Conservation (phyloP, 1,140 invertebrate species). For the Spodoptera litura region DNA sequence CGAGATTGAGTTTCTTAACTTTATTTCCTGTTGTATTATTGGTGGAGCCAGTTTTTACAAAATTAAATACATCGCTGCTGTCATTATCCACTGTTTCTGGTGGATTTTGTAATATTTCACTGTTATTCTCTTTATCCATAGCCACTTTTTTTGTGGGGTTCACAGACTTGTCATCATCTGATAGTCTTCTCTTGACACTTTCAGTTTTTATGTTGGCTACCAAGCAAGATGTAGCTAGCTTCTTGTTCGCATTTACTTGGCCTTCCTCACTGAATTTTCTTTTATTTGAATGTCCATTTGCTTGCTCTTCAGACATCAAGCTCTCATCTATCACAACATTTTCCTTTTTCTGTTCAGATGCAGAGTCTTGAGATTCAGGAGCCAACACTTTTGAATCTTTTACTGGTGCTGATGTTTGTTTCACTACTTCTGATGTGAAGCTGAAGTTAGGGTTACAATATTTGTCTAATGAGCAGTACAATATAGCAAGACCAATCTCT, state of each 20-base stretch:
- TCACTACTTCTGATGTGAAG: constrained; percentile 76
- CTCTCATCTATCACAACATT: constrained; percentile 77
- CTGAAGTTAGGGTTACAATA: constrained; percentile 89
- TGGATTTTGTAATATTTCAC: background rate
- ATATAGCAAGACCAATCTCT: constrained; percentile 89
- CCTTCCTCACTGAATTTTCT: constrained; percentile 68
- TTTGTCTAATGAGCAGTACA: constrained; percentile 87
- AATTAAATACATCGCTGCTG: constrained; percentile 72
- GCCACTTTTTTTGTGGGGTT: constrained; percentile 72
- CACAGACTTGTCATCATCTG: constrained; percentile 50
- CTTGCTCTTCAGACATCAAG: constrained; percentile 54
- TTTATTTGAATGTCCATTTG: constrained; percentile 55
- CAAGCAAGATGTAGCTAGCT: constrained; percentile 53
- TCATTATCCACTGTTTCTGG: constrained; percentile 49
- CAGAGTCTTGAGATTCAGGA: constrained; percentile 70
- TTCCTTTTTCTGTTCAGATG: constrained; percentile 55
- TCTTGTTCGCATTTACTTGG: constrained; percentile 60
- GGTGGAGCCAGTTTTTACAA: constrained; percentile 54
- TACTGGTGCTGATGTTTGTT: constrained; percentile 58
- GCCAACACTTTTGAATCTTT: constrained; percentile 67
- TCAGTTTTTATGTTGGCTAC: constrained; percentile 45
- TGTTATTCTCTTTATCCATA: constrained; percentile 47
- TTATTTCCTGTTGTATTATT: constrained; percentile 53
- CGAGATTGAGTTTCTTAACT: constrained; percentile 70
- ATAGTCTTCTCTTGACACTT: constrained; percentile 66